These are phyloP conservation scores for Lophura nycthemera DNA, from an alignment of 2,113 vertebrate genomes.

Conservation along the genomic window DNA sequence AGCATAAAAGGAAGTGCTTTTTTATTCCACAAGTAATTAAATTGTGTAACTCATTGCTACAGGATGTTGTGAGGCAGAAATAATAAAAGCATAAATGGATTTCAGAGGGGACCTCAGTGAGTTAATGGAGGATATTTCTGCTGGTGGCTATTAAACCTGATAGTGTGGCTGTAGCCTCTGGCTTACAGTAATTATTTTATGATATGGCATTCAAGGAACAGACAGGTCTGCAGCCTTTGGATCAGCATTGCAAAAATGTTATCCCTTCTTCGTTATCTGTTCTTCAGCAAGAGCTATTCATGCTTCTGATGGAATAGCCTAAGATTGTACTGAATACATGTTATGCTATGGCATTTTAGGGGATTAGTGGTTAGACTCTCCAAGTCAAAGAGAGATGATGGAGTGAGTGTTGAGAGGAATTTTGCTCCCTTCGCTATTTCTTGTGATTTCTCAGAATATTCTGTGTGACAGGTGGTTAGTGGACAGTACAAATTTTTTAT, in stretches of 20 bases:
- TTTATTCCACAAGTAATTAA: conserved; percentile 54
- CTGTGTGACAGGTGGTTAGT: neutral
- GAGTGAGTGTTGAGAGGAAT: neutral
- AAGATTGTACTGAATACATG: neutral
- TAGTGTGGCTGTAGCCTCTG: neutral
- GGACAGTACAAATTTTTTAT: neutral
- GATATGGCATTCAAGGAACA: neutral
- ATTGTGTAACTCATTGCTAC: conserved; percentile 47
- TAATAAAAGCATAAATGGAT: conserved; percentile 35
- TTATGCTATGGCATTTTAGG: neutral
- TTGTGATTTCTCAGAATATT: neutral
- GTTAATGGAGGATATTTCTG: conserved; percentile 38
- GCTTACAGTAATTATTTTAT: conserved; percentile 12
- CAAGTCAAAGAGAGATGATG: neutral
- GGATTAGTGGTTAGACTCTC: neutral
- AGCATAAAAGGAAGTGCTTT: conserved; percentile 52
- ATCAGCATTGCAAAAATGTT: neutral
- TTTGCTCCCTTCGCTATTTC: neutral
- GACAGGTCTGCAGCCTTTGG: neutral
- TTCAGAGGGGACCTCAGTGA: neutral
- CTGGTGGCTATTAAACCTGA: neutral
- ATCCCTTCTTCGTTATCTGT: neutral
- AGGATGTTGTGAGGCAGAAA: conserved; percentile 62
- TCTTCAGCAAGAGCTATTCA: neutral
- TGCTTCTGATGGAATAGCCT: neutral